Base-by-base conservation (phyloP, 2,888 invertebrate species). In the Leuctra nigra region DNA sequence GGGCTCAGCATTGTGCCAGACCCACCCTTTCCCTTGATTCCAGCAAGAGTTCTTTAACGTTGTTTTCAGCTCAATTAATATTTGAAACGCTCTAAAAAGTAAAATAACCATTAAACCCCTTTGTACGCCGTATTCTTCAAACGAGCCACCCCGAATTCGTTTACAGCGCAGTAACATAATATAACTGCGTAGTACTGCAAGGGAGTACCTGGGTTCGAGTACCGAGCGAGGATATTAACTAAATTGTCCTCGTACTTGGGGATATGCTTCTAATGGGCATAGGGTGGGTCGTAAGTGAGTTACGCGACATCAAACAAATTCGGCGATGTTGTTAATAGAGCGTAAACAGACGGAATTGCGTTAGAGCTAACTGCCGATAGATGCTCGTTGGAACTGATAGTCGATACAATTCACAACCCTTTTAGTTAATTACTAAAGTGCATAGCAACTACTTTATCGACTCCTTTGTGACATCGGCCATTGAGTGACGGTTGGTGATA, bases 1-100 rank as follows among this genome's bases (percentile, higher is more conserved):
- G n/a, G n/a, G n/a, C n/a, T n/a, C n/a, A n/a, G n/a, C n/a, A n/a
- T n/a, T n/a, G n/a, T n/a, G n/a, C n/a, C n/a, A n/a, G n/a, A n/a
- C n/a, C n/a, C n/a, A n/a, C n/a, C n/a, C n/a, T n/a, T n/a, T n/a
- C n/a, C n/a, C n/a, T n/a, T n/a, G n/a, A n/a, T n/a, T n/a, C n/a
- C n/a, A n/a, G n/a, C n/a, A n/a, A n/a, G n/a, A n/a, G n/a, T n/a
- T n/a, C n/a, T n/a, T 11, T 18, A 39, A 39, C n/a, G 16, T 39
- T 39, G 9, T 39, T 39, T 39, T 39, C 16, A 39, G 39, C 39
- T 14, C 39, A 39, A 39, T 39, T 39, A 39, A 39, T 3, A 39
- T 18, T 39, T 39, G 9, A 39, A 39, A 39, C 9, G 16, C 18
- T 14, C 18, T 11, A 39, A n/a, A n/a, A 39, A 39, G 18, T 39